Evolutionary conservation across 53 echinoderm and acorn worm genomes (phyloP), one percentile per base, ranked within the genome.

Genomic region (Echinarachnius parma): DNA sequence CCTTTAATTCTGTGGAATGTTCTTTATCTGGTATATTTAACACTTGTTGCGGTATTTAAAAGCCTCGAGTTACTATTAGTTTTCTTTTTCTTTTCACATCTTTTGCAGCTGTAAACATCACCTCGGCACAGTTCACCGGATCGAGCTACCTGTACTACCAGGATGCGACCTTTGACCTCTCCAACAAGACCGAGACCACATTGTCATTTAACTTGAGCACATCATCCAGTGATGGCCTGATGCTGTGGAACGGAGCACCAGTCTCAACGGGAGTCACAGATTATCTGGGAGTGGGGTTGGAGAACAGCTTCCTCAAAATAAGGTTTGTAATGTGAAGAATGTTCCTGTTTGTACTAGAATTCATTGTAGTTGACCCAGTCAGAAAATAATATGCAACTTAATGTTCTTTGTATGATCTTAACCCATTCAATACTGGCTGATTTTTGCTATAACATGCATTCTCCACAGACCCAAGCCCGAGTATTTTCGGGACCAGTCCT

Each of bases 181-280:
- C 67, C 1, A 77, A 80, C 70, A 32, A 50, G 16, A 89, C 84
- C 3, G 36, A 14, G 18, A 84, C 84, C 28, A 29, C 68, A 1
- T 11, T 89, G 33, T 76, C 84, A 27, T 56, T 89, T 46, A 75
- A 55, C 57, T 76, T 89, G 77, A 79, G 47, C 30, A 66, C 89
- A 26, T 21, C 53, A 34, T 4, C 77, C 64, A 60, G 32, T 36
- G 28, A 68, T 52, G 84, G 89, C 19, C 42, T 89, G 81, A 56
- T 89, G 15, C 80, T 89, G 53, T 89, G 89, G 89, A 80, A 64
- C 15, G 89, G 89, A 14, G 62, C 67, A 16, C 84, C 89, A 46
- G 66, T 66, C 64, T 69, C 44, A 55, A 29, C 48, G 2, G 77
- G 61, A 19, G 46, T 35, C 13, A 76, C 83, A 25, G 89, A 89